phyloP scores from a whole-genome alignment of 2,888 invertebrate species.

The Galeruca laticollis region DNA sequence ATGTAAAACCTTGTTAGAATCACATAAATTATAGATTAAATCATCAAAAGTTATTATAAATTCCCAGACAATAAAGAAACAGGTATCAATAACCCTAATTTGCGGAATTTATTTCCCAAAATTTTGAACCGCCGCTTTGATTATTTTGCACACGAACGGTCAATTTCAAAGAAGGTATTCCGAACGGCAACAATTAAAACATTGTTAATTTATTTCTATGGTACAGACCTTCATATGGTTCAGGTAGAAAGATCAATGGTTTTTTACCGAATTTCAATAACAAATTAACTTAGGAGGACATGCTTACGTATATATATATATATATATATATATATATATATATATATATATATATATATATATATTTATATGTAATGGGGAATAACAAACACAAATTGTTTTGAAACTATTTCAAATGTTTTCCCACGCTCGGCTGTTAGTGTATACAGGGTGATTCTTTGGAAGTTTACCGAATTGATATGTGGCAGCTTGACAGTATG shows the following conservation, averaged over 20 bases:
- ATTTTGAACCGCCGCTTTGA: slow-evolving; percentile 7
- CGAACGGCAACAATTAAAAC: slow-evolving; percentile 7
- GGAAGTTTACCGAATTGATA: too few species aligned
- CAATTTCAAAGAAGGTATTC: slow-evolving; percentile 12
- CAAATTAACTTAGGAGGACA: slow-evolving; percentile 7
- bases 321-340: too few species aligned
- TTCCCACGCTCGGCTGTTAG: background rate
- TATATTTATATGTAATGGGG: too few species aligned
- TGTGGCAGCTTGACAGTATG: too few species aligned
- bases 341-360: too few species aligned
- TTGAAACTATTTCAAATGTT: background rate
- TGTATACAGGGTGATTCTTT: too few species aligned
- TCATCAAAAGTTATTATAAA: slow-evolving; percentile 9
- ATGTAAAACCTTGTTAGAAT: background rate
- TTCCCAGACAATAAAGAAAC: slow-evolving; percentile 15
- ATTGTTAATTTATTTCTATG: slow-evolving; percentile 10
- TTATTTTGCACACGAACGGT: slow-evolving; percentile 11
- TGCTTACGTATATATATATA: background rate
- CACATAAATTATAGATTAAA: slow-evolving; percentile 7
- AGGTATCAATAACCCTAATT: slow-evolving; percentile 27
- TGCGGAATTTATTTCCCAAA: slow-evolving; percentile 20
- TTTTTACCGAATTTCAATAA: slow-evolving; percentile 12
- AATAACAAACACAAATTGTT: too few species aligned
- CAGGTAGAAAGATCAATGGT: slow-evolving; percentile 10
- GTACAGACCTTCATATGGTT: slow-evolving; percentile 12